Conservation (phyloP, 2,113 vertebrate species). For the Sialia sialis region DNA sequence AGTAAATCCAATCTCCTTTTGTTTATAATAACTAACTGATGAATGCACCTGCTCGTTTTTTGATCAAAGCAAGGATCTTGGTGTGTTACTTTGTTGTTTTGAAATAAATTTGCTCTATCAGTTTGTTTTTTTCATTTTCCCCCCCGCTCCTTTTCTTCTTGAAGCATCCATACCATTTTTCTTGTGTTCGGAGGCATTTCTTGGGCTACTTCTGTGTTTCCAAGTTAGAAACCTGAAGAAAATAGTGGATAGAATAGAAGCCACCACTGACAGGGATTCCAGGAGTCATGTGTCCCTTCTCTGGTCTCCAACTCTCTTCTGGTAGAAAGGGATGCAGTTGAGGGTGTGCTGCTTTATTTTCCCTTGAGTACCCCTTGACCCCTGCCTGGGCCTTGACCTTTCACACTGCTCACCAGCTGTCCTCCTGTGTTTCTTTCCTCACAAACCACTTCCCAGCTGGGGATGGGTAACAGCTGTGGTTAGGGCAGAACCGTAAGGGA, state of each 20-base stretch:
- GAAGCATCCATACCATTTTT: not conserved
- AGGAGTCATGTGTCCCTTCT: not conserved
- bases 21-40: not conserved
- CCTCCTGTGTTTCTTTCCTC: not conserved
- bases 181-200: not conserved
- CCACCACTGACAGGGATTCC: not conserved
- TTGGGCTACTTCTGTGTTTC: not conserved
- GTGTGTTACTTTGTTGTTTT: not conserved
- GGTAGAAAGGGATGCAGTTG: not conserved
- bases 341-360: not conserved
- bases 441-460: not conserved
- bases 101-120: not conserved
- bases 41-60: not conserved
- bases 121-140: accelerated
- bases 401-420: not conserved
- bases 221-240: not conserved
- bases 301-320: not conserved
- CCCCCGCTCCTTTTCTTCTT: not conserved
- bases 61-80: not conserved
- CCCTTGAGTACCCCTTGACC: not conserved
- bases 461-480: not conserved
- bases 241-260: not conserved
- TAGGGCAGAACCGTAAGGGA: not conserved
- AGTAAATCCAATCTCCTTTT: not conserved
- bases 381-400: not conserved